Evolutionary conservation across 1,140 invertebrate species (phyloP).

Genomic region (Himalopsyche phryganea): DNA sequence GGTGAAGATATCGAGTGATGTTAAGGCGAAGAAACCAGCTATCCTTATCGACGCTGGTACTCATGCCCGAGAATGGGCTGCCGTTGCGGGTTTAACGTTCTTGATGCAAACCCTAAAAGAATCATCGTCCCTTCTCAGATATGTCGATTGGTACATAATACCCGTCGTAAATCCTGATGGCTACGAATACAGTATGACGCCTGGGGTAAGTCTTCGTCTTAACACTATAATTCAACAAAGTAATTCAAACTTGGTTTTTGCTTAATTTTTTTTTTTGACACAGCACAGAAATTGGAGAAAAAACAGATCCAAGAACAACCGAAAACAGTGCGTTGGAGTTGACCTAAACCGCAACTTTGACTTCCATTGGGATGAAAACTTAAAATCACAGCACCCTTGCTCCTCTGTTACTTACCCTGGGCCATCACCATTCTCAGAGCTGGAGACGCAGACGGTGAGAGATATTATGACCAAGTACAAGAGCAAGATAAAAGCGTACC

Average conservation of each 20-base stretch:
- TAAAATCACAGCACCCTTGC: slow-evolving; percentile 63
- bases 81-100: slow-evolving; percentile 59
- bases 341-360: slow-evolving; percentile 68
- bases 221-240: no score
- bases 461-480: slow-evolving; percentile 53
- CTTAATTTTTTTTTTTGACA: no score
- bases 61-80: slow-evolving; percentile 68
- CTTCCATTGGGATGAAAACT: slow-evolving; percentile 61
- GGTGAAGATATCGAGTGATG: slow-evolving; percentile 41
- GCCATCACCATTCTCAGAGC: slow-evolving; percentile 68
- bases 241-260: no score
- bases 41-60: slow-evolving; percentile 54
- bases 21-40: slow-evolving; percentile 43
- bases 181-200: slow-evolving; percentile 52
- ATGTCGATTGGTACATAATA: slow-evolving; percentile 63
- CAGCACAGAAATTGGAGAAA: slow-evolving; percentile 61
- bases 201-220: slow-evolving; percentile 23
- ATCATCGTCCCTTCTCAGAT: slow-evolving; percentile 41
- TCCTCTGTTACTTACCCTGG: slow-evolving; percentile 68
- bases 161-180: slow-evolving; percentile 64
- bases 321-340: slow-evolving; percentile 54
- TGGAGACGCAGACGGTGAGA: slow-evolving; percentile 63
- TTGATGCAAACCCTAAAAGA: slow-evolving; percentile 56
- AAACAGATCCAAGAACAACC: slow-evolving; percentile 45
- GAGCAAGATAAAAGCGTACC: slow-evolving; percentile 58